Conservation (phyloP, 1,140 invertebrate genomes). For the Stegodyphus dumicola region DNA sequence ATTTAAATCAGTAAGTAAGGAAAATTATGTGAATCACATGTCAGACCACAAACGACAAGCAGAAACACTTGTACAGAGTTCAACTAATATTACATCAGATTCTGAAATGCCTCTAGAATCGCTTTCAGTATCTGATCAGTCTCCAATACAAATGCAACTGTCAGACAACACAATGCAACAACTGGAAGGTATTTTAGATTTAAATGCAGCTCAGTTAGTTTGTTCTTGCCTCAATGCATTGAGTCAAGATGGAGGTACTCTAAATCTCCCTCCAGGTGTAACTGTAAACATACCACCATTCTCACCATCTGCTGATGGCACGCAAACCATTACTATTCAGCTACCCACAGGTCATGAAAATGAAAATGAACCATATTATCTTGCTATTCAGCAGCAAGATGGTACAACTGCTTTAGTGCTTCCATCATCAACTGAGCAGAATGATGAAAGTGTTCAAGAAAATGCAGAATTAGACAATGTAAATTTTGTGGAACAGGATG, state of each 20-base stretch:
- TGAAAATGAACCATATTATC: conserved; percentile 60
- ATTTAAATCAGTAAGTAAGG: conserved; percentile 69
- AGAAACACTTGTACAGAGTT: conserved; percentile 45
- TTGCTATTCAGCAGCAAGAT: conserved; percentile 60
- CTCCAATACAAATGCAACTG: conserved; percentile 48
- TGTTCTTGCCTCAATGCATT: conserved; percentile 71
- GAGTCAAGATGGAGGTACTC: conserved; percentile 66
- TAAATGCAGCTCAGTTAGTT: conserved; percentile 73
- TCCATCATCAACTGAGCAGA: conserved; percentile 4
- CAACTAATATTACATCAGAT: not conserved
- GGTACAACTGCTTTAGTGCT: conserved; percentile 61
- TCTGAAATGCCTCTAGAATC: not conserved
- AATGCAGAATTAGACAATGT: conserved; percentile 17
- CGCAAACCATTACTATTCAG: conserved; percentile 71
- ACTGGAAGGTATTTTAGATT: conserved; percentile 69
- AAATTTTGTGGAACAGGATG: conserved; percentile 28
- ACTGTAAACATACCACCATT: conserved; percentile 64
- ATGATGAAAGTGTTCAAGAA: conserved; percentile 32
- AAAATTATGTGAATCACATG: conserved; percentile 67
- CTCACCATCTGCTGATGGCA: conserved; percentile 69
- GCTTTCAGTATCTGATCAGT: not conserved
- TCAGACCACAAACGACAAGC: conserved; percentile 70
- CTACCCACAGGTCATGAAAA: conserved; percentile 64
- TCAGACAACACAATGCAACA: conserved; percentile 60
- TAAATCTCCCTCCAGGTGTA: conserved; percentile 69